Conservation (phyloP, 1,140 invertebrate genomes). For the Drosophila albomicans region DNA sequence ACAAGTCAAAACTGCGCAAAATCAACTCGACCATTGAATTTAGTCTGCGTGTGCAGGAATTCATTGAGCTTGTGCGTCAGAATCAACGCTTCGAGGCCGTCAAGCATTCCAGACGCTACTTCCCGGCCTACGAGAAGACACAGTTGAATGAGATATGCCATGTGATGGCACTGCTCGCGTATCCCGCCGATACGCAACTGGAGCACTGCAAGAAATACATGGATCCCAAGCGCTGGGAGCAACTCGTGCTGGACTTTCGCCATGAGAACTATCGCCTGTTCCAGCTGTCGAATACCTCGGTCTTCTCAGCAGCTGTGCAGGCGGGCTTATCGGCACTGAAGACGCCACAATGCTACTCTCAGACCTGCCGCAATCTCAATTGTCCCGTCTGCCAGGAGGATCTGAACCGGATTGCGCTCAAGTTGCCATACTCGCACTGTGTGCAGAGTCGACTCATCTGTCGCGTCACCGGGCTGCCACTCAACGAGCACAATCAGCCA, state of each 20-base stretch:
- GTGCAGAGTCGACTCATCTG: conserved; percentile 96
- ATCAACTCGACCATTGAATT: conserved; percentile 96
- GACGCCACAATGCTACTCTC: conserved; percentile 94
- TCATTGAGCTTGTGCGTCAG: conserved; percentile 96
- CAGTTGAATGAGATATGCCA: conserved; percentile 95
- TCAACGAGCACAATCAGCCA: conserved; percentile 99
- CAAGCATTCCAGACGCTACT: conserved; percentile 96
- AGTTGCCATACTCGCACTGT: conserved; percentile 97
- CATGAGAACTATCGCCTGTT: conserved; percentile 97
- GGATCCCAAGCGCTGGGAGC: conserved; percentile 89
- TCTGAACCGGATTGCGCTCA: conserved; percentile 93
- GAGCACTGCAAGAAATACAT: conserved; percentile 87
- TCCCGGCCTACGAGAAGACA: conserved; percentile 93
- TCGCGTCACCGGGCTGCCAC: conserved; percentile 94
- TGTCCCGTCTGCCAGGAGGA: conserved; percentile 97
- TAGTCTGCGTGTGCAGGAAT: conserved; percentile 97
- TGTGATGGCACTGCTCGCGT: conserved; percentile 97
- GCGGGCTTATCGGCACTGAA: conserved; percentile 97
- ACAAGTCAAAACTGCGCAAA: conserved; percentile 97
- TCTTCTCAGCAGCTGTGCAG: conserved; percentile 94
- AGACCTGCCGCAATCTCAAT: conserved; percentile 89
- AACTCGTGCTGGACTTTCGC: conserved; percentile 95
- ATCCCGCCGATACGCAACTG: conserved; percentile 91
- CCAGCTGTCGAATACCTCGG: conserved; percentile 95
- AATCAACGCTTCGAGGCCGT: conserved; percentile 96